Percentiles rank a stretch among this genome's conserved stretches.
Evolutionary conservation across 2,113 vertebrate species (phyloP).

Genomic region (Damaliscus lunatus): DNA sequence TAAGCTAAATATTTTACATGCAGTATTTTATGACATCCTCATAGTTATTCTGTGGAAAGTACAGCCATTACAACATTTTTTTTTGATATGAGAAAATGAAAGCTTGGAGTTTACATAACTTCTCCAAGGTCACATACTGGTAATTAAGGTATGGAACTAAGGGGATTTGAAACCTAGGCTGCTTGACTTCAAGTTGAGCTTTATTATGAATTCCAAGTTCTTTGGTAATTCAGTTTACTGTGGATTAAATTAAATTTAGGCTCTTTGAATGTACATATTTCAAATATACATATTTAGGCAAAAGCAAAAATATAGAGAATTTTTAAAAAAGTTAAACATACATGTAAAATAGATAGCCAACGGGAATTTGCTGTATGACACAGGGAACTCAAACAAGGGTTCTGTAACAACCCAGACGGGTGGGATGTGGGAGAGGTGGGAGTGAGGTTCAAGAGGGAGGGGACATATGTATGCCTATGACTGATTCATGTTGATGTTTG

Average conservation of each 20-base stretch:
- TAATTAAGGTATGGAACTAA: not conserved
- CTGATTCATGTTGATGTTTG: not conserved
- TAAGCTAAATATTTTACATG: not conserved
- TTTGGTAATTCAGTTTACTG: slow-evolving; percentile 4
- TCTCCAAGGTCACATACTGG: not conserved
- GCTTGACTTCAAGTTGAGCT: not conserved
- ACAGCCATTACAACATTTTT: not conserved
- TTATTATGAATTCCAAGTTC: not conserved
- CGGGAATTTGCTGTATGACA: not conserved
- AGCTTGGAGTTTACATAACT: not conserved
- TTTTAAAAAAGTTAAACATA: not conserved
- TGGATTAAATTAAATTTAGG: not conserved
- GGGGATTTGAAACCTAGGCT: not conserved
- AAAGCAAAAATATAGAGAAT: not conserved
- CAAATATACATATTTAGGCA: not conserved
- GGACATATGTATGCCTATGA: not conserved
- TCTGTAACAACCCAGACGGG: not conserved
- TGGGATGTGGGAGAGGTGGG: not conserved
- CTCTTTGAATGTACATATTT: not conserved
- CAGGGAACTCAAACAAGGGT: not conserved
- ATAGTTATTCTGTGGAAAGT: not conserved
- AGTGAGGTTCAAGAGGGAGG: not conserved
- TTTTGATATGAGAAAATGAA: not conserved
- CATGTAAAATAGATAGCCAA: not conserved
- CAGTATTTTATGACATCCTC: not conserved